phyloP scores from a whole-genome alignment of 2,113 vertebrate genomes.

The Cynopterus brachyotis region DNA sequence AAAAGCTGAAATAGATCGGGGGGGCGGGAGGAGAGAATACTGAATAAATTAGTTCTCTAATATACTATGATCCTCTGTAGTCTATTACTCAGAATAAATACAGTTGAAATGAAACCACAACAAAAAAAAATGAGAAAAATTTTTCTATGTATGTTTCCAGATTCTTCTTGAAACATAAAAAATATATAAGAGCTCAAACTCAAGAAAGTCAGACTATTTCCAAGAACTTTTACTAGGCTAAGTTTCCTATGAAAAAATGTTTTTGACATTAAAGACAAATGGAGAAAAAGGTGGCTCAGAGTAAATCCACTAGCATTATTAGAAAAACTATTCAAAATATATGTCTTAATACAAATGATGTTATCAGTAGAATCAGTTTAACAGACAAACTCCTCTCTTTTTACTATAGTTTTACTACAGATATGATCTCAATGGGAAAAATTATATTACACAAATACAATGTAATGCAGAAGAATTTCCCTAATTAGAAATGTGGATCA shows the following conservation, averaged over 20 bases:
- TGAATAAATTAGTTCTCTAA: constrained; percentile 44
- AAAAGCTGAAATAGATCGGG: not conserved
- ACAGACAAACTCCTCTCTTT: not conserved
- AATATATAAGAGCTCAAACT: constrained; percentile 16
- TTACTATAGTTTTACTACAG: not conserved
- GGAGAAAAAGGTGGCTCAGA: not conserved
- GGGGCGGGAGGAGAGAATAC: not conserved
- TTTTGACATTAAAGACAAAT: constrained; percentile 6
- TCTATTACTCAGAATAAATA: not conserved
- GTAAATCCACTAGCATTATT: not conserved
- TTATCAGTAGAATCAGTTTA: not conserved
- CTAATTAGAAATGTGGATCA: not conserved
- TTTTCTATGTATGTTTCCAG: not conserved
- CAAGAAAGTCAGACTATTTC: not conserved
- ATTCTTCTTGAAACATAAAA: not conserved
- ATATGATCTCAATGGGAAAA: not conserved
- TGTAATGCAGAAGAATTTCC: not conserved
- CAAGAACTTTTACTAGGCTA: not conserved
- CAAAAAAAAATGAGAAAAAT: not conserved
- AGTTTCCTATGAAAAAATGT: not conserved
- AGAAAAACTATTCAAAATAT: constrained; percentile 28
- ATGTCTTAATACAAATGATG: not conserved
- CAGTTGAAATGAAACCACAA: not conserved
- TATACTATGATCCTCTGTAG: not conserved
- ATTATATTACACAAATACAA: not conserved